Conservation (phyloP, 2,113 vertebrate species). For the Laticauda colubrina region DNA sequence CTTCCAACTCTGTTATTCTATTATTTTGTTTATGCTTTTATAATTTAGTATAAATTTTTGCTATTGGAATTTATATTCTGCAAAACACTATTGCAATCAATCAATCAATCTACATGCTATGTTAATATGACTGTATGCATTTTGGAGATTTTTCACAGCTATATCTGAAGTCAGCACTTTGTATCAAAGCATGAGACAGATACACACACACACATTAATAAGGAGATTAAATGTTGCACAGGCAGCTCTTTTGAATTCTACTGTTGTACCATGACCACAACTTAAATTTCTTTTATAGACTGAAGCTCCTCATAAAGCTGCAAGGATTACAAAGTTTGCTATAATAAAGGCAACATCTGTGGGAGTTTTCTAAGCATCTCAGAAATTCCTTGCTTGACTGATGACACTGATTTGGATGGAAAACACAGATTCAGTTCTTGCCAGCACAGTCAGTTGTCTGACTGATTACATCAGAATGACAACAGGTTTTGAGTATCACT, state of each 20-base stretch:
- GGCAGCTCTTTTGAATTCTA: constrained; percentile 45
- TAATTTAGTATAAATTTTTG: neutral
- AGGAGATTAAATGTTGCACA: neutral
- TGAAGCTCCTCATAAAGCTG: constrained; percentile 62
- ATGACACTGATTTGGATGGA: constrained; percentile 70
- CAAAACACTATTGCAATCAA: neutral
- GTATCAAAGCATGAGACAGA: neutral
- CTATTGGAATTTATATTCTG: neutral
- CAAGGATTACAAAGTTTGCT: constrained; percentile 66
- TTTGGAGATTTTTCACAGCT: neutral
- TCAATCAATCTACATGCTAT: neutral
- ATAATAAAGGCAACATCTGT: constrained; percentile 65
- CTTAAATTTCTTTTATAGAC: constrained; percentile 64
- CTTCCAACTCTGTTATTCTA: neutral
- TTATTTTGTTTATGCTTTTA: neutral
- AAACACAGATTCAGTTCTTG: constrained; percentile 70
- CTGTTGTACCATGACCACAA: constrained; percentile 60
- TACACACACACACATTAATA: neutral
- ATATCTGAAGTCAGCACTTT: neutral
- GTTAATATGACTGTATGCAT: neutral
- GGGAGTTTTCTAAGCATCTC: constrained; percentile 66
- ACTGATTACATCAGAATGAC: constrained; percentile 71
- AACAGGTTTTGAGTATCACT: constrained; percentile 71
- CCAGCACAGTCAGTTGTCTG: constrained; percentile 68
- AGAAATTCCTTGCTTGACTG: constrained; percentile 61